phyloP scores from a whole-genome alignment of 2,888 invertebrate species.

The Drosophila recens region DNA sequence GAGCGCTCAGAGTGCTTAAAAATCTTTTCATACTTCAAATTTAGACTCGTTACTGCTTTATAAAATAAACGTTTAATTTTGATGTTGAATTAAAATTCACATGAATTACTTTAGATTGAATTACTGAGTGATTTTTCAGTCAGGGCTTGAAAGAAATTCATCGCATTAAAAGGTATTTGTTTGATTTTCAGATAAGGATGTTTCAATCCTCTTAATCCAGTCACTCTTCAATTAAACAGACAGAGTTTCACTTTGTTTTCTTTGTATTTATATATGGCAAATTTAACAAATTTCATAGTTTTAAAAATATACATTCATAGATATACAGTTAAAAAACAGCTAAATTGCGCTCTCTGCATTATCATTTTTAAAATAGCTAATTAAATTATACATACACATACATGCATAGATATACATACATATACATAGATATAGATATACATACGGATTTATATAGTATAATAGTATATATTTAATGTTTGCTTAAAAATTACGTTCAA shows the following conservation, averaged over 20 bases:
- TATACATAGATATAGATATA: conserved; percentile 33
- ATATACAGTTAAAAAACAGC: conserved; percentile 69
- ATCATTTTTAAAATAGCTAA: conserved; percentile 53
- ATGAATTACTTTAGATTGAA: not conserved
- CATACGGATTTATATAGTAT: conserved; percentile 40
- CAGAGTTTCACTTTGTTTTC: conserved; percentile 28
- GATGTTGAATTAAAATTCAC: conserved; percentile 6
- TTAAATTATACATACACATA: conserved; percentile 50
- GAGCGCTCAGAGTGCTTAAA: not conserved
- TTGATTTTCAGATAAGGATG: not conserved
- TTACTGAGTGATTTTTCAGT: not conserved
- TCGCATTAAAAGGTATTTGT: not conserved
- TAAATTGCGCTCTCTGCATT: conserved; percentile 30
- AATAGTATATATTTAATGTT: conserved; percentile 53
- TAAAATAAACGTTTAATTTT: not conserved
- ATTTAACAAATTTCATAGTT: conserved; percentile 79
- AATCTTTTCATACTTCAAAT: conserved; percentile 35
- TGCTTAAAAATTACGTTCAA: conserved; percentile 71
- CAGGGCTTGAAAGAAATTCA: not conserved
- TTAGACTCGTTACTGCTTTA: conserved; percentile 5
- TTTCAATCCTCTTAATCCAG: too few relatives aligned
- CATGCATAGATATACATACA: conserved; percentile 36
- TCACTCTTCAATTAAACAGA: not conserved
- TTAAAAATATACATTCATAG: conserved; percentile 75
- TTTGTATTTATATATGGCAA: conserved; percentile 80